Conservation (phyloP, 2,888 invertebrate species). For the Pterobdella sp. region DNA sequence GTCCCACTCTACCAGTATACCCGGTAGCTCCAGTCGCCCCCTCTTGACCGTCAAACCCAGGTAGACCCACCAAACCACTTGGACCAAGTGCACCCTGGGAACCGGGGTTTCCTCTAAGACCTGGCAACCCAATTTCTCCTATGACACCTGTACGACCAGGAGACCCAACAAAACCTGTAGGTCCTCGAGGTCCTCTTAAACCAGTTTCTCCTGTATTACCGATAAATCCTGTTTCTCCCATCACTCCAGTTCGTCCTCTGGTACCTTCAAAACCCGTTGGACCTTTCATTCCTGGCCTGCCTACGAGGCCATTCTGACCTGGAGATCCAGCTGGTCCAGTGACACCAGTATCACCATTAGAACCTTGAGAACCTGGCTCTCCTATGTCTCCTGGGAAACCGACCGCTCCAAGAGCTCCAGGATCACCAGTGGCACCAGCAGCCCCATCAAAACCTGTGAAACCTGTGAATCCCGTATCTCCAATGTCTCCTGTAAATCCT, state of each 20-base stretch:
- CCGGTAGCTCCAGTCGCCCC: slow-evolving; percentile 25
- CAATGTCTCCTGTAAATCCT: neutral
- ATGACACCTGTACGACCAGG: slow-evolving; percentile 29
- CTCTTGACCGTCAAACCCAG: slow-evolving; percentile 22
- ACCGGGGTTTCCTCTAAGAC: slow-evolving; percentile 28
- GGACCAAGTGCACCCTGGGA: slow-evolving; percentile 16
- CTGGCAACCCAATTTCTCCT: slow-evolving; percentile 30
- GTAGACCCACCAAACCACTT: slow-evolving; percentile 25
- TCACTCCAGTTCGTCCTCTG: slow-evolving; percentile 53
- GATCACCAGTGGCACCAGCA: slow-evolving; percentile 28
- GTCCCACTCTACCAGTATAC: slow-evolving; percentile 13
- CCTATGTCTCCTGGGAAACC: slow-evolving; percentile 31
- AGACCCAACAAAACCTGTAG: neutral
- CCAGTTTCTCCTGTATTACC: slow-evolving; percentile 31
- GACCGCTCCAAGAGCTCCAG: slow-evolving; percentile 14
- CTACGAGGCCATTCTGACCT: slow-evolving; percentile 31
- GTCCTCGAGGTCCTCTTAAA: slow-evolving; percentile 2
- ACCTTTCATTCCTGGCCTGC: slow-evolving; percentile 23
- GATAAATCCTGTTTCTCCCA: slow-evolving; percentile 50
- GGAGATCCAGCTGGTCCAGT: slow-evolving; percentile 17
- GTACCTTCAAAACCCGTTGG: slow-evolving; percentile 27
- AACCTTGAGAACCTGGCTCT: slow-evolving; percentile 26
- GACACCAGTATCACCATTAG: slow-evolving; percentile 26
- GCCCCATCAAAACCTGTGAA: slow-evolving; percentile 27
- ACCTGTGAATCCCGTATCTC: slow-evolving; percentile 21